phyloP scores from a whole-genome alignment of 1,140 invertebrate species.

The Carcinoscorpius rotundicauda region DNA sequence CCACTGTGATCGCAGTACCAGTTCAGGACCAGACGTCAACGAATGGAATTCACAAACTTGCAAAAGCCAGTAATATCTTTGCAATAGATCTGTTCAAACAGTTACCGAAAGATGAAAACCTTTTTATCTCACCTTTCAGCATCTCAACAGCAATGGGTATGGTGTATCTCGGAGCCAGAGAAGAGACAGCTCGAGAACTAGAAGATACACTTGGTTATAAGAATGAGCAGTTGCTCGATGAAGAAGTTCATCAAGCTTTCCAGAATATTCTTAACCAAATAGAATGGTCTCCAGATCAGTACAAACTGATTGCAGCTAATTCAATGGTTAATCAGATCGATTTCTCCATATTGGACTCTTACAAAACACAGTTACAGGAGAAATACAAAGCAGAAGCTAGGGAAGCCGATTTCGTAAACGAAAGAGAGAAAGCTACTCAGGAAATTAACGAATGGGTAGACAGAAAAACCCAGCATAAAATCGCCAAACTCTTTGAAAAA shows the following conservation, averaged over 20 bases:
- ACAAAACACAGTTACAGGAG: not conserved
- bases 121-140: conserved; percentile 22
- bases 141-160: conserved; percentile 18
- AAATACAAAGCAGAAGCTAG: conserved; percentile 2
- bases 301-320: conserved; percentile 10
- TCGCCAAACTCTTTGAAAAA: conserved; percentile 32
- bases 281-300: not conserved
- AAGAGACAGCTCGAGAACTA: conserved; percentile 15
- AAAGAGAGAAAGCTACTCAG: not conserved
- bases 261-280: not conserved
- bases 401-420: conserved; percentile 9
- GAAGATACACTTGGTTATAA: conserved; percentile 26
- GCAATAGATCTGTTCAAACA: not conserved
- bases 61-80: too few relatives aligned
- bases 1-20: too few relatives aligned
- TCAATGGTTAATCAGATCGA: not conserved
- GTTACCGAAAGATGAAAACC: conserved; percentile 7
- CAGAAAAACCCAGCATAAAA: conserved; percentile 24
- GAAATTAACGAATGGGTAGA: conserved; percentile 23
- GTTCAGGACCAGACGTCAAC: too few relatives aligned
- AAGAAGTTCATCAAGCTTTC: conserved; percentile 1
- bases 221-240: not conserved
- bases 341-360: conserved; percentile 2
- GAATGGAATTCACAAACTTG: too few relatives aligned
- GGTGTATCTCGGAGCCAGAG: conserved; percentile 15